Percentiles rank a stretch among this genome's conserved stretches.
phyloP scores from a whole-genome alignment of 2,888 invertebrate genomes.

The Tipula vernalis region DNA sequence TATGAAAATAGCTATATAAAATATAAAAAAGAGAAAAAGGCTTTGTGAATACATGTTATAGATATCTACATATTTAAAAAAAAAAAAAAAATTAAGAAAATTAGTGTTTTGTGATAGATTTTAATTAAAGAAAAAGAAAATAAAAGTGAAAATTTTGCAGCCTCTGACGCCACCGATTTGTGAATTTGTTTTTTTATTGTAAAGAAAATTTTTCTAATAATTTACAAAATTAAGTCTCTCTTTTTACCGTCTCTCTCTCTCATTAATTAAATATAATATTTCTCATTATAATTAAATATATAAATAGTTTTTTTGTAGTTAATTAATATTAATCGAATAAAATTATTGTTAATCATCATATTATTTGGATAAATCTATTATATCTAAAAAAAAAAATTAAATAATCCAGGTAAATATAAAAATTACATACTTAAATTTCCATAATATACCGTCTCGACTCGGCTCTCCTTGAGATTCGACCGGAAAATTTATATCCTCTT shows the following conservation, averaged over 20 bases:
- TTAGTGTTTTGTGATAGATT: background rate
- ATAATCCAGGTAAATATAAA: background rate
- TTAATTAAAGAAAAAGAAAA: conserved; percentile 29
- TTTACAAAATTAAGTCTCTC: background rate
- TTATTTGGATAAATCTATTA: background rate
- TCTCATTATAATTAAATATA: background rate
- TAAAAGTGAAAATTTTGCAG: conserved; percentile 34
- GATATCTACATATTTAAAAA: background rate
- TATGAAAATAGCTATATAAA: background rate
- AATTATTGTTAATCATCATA: background rate
- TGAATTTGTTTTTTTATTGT: background rate
- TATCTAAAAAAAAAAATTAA: background rate
- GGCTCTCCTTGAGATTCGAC: background rate
- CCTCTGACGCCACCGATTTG: conserved; percentile 43
- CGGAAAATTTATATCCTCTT: background rate
- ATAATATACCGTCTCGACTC: background rate
- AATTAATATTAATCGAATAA: background rate
- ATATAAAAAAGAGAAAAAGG: conserved; percentile 28
- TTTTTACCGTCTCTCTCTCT: background rate
- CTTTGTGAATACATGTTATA: background rate
- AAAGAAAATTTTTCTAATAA: background rate
- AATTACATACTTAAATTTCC: background rate
- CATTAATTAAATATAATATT: background rate
- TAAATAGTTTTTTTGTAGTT: background rate
- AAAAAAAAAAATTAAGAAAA: background rate